phyloP scores from a whole-genome alignment of 1,140 invertebrate species.

The Dufourea novaeangliae region DNA sequence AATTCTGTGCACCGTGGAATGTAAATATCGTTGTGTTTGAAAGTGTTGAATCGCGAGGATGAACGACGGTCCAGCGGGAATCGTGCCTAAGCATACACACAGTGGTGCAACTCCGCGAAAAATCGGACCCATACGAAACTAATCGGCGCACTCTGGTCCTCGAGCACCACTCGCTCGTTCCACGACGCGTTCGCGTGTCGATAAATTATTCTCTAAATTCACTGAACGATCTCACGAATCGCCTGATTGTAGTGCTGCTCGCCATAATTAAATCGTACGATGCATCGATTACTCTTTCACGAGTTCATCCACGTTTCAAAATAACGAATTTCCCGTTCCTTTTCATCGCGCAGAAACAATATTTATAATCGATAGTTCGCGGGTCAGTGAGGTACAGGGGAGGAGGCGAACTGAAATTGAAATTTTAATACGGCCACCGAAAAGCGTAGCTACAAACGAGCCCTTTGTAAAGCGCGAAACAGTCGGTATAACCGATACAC shows the following conservation, averaged over 20 bases:
- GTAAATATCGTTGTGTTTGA: conserved; percentile 12
- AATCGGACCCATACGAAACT: background rate
- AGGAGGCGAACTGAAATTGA: conserved; percentile 11
- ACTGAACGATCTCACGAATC: background rate
- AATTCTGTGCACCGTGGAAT: conserved; percentile 5
- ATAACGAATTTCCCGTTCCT: background rate
- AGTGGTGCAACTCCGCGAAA: background rate
- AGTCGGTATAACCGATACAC: conserved; percentile 13
- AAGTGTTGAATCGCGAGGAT: conserved; percentile 51
- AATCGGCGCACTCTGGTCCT: background rate
- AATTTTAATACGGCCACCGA: conserved; percentile 11
- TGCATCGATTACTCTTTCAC: conserved; percentile 4
- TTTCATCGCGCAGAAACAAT: background rate
- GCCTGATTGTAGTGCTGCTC: background rate
- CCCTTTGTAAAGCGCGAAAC: conserved; percentile 35
- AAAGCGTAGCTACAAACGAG: conserved; percentile 1
- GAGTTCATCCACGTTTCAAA: background rate
- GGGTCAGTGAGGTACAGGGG: too few species aligned
- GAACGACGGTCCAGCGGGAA: conserved; percentile 11
- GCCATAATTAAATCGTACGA: background rate
- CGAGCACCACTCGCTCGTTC: background rate
- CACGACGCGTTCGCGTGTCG: background rate
- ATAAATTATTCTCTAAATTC: background rate
- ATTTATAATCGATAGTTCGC: conserved; percentile 8
- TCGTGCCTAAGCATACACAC: conserved; percentile 20